A percentile compares a stretch with the other conserved stretches of the same genome.
These are phyloP conservation scores for Amblyjoppa proteus DNA, from an alignment of 2,888 invertebrate genomes.

Conservation along the genomic window DNA sequence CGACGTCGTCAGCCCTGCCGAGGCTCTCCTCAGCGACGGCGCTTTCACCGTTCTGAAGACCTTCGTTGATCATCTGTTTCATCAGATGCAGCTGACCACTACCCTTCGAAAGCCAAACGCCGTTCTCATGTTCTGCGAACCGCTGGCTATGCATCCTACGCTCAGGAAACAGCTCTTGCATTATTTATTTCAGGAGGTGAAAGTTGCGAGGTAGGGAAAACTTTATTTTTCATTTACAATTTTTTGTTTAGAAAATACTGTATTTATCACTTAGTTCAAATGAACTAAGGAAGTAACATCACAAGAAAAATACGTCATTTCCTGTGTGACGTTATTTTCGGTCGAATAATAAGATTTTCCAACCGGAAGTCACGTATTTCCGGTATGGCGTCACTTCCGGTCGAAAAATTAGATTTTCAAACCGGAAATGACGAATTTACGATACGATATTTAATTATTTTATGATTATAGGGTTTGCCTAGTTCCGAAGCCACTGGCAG, in stretches of 20 bases:
- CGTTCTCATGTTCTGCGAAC: constrained; percentile 84
- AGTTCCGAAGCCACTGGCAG: constrained; percentile 84
- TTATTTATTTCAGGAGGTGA: constrained; percentile 84
- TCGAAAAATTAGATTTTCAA: not conserved
- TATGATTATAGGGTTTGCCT: constrained; percentile 81
- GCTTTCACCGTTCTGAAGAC: constrained; percentile 82
- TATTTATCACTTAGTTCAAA: no score
- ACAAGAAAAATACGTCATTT: no score
- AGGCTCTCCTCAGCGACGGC: constrained; percentile 82
- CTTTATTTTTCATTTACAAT: not conserved
- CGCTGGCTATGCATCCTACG: constrained; percentile 82
- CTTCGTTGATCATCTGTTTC: constrained; percentile 84
- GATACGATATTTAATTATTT: not conserved
- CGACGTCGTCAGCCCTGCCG: constrained; percentile 83
- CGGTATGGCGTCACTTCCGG: no score
- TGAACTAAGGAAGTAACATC: no score
- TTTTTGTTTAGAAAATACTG: not conserved
- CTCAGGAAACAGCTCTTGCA: constrained; percentile 83
- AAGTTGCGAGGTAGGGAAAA: constrained; percentile 82
- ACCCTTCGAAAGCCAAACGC: constrained; percentile 83
- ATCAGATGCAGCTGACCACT: constrained; percentile 82
- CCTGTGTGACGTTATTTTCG: no score
- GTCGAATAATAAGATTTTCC: no score
- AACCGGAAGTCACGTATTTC: no score
- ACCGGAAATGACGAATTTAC: no score